Evolutionary conservation across 2,113 vertebrate genomes (phyloP).

Genomic region (Anoura caudifer): DNA sequence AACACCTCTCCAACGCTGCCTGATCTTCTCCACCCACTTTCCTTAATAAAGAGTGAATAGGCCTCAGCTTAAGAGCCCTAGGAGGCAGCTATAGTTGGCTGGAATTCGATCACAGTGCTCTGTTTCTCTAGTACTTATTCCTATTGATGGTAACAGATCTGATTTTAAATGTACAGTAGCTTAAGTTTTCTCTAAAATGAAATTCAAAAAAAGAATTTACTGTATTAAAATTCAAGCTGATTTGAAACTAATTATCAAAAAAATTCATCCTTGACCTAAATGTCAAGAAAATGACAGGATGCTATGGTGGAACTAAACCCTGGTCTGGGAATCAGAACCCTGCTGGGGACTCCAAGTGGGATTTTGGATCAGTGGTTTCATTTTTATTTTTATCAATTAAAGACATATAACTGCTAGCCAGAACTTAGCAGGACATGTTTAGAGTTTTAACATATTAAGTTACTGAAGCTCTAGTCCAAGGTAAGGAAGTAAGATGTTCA

Average conservation of each 20-base stretch:
- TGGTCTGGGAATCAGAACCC: background rate
- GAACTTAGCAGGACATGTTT: background rate
- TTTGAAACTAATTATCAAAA: slow-evolving; percentile 2
- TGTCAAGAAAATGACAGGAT: background rate
- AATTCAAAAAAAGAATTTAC: slow-evolving; percentile 1
- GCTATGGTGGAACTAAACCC: background rate
- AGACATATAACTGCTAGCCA: background rate
- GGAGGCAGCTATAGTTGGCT: background rate
- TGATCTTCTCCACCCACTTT: background rate
- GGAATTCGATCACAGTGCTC: background rate
- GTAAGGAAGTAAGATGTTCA: background rate
- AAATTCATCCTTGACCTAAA: slow-evolving; percentile 34
- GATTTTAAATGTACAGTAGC: background rate
- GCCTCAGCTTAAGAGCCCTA: background rate
- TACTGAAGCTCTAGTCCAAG: slow-evolving; percentile 15
- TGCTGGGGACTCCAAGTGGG: background rate
- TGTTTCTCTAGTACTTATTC: slow-evolving; percentile 26
- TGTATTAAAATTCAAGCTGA: slow-evolving; percentile 2
- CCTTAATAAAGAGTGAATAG: background rate
- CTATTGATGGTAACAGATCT: background rate
- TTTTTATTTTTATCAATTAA: slow-evolving; percentile 10
- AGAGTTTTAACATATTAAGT: background rate
- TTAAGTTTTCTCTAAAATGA: slow-evolving; percentile 23
- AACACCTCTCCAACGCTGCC: background rate
- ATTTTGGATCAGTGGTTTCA: background rate